Conservation (phyloP, 2,113 vertebrate genomes). For the Castor canadensis region DNA sequence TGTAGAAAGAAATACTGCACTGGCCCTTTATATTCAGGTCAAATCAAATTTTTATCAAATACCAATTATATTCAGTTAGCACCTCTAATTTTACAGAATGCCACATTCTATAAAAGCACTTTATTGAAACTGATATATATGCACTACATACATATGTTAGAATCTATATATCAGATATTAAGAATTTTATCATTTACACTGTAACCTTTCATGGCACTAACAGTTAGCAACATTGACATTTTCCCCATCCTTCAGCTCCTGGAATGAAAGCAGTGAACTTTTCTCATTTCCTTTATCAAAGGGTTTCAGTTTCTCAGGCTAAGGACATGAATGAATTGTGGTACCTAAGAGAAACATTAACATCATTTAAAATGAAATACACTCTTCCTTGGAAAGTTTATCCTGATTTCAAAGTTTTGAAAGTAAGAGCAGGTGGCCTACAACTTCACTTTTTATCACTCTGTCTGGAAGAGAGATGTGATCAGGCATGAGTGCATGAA, state of each 20-base stretch:
- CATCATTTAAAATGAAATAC: conserved; percentile 47
- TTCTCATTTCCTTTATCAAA: conserved; percentile 33
- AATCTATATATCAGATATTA: not conserved
- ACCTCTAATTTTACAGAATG: not conserved
- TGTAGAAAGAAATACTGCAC: not conserved
- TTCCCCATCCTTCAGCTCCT: not conserved
- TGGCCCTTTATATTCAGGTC: not conserved
- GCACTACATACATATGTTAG: not conserved
- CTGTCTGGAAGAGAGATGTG: conserved; percentile 41
- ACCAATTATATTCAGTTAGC: not conserved
- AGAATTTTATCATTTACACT: not conserved
- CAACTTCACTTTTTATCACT: conserved; percentile 7
- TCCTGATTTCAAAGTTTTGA: conserved; percentile 29
- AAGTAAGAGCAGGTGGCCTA: not conserved
- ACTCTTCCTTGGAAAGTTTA: conserved; percentile 52
- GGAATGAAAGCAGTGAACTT: not conserved
- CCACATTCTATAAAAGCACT: not conserved
- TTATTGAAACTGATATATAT: not conserved
- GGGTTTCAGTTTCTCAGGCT: not conserved
- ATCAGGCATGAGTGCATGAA: not conserved
- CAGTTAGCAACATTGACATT: not conserved
- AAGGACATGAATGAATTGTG: conserved; percentile 13
- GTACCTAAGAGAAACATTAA: conserved; percentile 42
- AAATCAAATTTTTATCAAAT: not conserved
- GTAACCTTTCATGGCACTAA: not conserved